Evolutionary conservation across 2,888 invertebrate species (phyloP), one percentile per base, ranked within the genome.

Genomic region (Aleiodes leptofemur): DNA sequence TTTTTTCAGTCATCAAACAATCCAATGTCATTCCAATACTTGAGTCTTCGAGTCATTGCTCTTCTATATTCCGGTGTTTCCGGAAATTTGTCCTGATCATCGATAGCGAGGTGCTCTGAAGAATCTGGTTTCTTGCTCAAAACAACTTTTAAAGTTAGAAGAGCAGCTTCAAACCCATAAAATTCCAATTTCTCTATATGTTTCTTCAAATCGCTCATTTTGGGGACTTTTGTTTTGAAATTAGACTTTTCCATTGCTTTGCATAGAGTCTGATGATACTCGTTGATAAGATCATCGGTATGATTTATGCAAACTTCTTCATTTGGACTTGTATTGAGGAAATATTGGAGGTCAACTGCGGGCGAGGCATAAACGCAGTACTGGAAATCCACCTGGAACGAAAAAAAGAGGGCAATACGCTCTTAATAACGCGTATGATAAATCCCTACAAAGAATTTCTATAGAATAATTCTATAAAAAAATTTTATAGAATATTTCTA

Each of bases 321-420:
- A n/a, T 74, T 69, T 5, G 82, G 72, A 68, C 90, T 91, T 0
- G 90, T 90, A 13, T 87, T 86, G 13, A 90, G 81, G 77, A 91
- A 91, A 78, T 91, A 91, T 61, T 86, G 89, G 14, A 91, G 78
- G 82, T 91, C 91, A 14, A 90, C 76, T 0, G 88, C 90, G 5
- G 91, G 90, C 50, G 90, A 89, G 6, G 86, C 81, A 78, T 89
- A 91, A 50, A 84, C 74, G 66, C 87, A 86, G 77, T 90, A 74
- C 86, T 91, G 91, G 74, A 90, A 91, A 80, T 91, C 91, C 69
- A 91, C 90, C 91, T 91, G 82, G 0, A 90, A 89, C 23, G 43
- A 48, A 8, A 8, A 43, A 9, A 9, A 43, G 4, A 43, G 4
- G 0, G 8, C 11, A 38, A 1, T 38, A 38, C 8, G 3, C 3